Percentiles rank a stretch among this genome's conserved stretches.
phyloP scores from a whole-genome alignment of 2,113 vertebrate genomes.

The Trachemys scripta region DNA sequence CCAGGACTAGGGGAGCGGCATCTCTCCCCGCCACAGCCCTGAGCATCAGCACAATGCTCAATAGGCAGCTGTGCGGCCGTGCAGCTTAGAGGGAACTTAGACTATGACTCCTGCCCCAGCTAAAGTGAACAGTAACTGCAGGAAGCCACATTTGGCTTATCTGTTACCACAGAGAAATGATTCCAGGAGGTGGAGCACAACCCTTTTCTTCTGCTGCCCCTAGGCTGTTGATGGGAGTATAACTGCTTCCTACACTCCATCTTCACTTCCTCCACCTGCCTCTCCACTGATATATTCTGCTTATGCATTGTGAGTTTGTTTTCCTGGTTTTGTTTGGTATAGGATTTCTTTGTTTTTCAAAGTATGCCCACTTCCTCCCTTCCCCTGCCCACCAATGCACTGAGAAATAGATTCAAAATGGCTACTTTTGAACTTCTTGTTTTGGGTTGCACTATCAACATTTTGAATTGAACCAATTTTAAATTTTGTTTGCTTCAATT shows the following conservation, averaged over 20 bases:
- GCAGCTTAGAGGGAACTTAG: too few relatives aligned
- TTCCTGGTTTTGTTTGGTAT: neutral
- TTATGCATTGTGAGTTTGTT: neutral
- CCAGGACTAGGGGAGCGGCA: too few relatives aligned
- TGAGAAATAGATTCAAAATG: neutral
- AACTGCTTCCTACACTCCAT: accelerated
- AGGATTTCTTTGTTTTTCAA: neutral
- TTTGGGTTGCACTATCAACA: neutral
- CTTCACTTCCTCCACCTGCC: neutral
- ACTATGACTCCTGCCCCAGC: neutral
- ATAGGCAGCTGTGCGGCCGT: too few relatives aligned
- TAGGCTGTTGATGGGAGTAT: too few relatives aligned
- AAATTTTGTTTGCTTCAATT: neutral
- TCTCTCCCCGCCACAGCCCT: too few relatives aligned
- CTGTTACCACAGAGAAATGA: neutral
- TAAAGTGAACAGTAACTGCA: neutral
- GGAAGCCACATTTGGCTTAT: neutral
- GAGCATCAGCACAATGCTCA: too few relatives aligned
- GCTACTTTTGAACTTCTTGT: neutral
- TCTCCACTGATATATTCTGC: neutral
- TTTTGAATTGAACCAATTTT: neutral
- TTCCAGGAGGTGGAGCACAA: neutral
- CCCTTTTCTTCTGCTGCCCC: neutral
- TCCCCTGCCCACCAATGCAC: neutral
- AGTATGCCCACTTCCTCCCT: neutral